phyloP scores from a whole-genome alignment of 1,140 invertebrate species.

The Xylocopa sonorina region DNA sequence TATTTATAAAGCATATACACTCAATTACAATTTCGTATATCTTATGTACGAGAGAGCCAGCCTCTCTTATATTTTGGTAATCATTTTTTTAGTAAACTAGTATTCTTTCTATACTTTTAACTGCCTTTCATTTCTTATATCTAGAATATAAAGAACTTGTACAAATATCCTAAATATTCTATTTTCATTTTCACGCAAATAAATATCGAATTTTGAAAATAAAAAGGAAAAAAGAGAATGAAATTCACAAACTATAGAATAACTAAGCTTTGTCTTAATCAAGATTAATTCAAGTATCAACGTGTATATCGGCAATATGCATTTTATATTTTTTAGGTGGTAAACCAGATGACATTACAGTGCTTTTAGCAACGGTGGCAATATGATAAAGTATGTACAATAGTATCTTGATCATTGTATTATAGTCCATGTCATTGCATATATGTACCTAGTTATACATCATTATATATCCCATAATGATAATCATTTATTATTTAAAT shows the following conservation, averaged over 20 bases:
- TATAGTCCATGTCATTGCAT: constrained; percentile 80
- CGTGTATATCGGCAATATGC: constrained; percentile 11
- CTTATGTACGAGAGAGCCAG: constrained; percentile 15
- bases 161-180: background rate
- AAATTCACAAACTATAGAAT: no score
- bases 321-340: constrained; percentile 88
- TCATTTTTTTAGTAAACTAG: constrained; percentile 6
- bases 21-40: constrained; percentile 36
- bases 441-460: constrained; percentile 74
- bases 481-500: constrained; percentile 76
- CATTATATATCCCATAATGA: constrained; percentile 71
- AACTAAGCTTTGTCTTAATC: background rate
- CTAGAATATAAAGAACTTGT: constrained; percentile 26
- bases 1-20: constrained; percentile 43
- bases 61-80: constrained; percentile 33
- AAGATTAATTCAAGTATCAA: constrained; percentile 4
- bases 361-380: constrained; percentile 94
- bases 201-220: no score
- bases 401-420: constrained; percentile 79
- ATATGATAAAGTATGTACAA: constrained; percentile 83
- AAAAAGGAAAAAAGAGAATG: no score
- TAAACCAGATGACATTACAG: constrained; percentile 98
- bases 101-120: constrained; percentile 8
- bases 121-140: constrained; percentile 10
- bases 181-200: background rate